These are phyloP conservation scores for Campopleginae sp. DNA, from an alignment of 2,888 invertebrate genomes.

Conservation along the genomic window DNA sequence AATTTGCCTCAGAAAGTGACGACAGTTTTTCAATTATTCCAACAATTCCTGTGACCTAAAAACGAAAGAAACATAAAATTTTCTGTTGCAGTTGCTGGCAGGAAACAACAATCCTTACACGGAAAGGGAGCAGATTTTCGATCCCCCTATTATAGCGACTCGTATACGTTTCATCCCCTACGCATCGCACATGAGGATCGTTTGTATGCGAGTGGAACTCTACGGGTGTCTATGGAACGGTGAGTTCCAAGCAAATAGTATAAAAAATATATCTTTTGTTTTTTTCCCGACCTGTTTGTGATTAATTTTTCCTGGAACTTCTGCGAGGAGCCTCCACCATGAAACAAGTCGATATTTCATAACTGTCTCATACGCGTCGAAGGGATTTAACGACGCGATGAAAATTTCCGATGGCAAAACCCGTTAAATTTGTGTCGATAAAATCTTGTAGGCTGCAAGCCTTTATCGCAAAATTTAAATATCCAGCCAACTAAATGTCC, in stretches of 20 bases:
- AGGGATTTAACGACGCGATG: conserved; percentile 7
- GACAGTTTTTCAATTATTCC: no score
- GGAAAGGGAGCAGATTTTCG: conserved; percentile 89
- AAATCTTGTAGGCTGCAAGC: conserved; percentile 15
- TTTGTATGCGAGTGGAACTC: conserved; percentile 93
- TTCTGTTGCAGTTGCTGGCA: conserved; percentile 88
- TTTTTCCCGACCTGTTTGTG: not conserved
- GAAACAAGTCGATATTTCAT: conserved; percentile 25
- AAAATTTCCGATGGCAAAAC: conserved; percentile 8
- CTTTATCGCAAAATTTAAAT: conserved; percentile 9
- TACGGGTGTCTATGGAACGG: conserved; percentile 92
- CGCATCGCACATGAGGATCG: conserved; percentile 90
- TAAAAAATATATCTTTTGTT: conserved; percentile 3
- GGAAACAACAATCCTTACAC: conserved; percentile 93
- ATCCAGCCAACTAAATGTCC: conserved; percentile 28
- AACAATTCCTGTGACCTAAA: no score
- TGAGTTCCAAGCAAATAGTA: conserved; percentile 82
- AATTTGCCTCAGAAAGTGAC: no score
- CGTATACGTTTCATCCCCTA: conserved; percentile 92
- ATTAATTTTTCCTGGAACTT: not conserved
- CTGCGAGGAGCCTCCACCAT: not conserved
- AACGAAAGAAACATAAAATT: not conserved
- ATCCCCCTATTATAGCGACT: conserved; percentile 91
- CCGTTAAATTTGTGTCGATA: conserved; percentile 38
- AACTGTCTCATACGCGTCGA: conserved; percentile 13